A percentile compares a stretch with the other conserved stretches of the same genome.
Conservation (phyloP, 2,797 vertebrate genomes). For the Malacoctenus gilli region DNA sequence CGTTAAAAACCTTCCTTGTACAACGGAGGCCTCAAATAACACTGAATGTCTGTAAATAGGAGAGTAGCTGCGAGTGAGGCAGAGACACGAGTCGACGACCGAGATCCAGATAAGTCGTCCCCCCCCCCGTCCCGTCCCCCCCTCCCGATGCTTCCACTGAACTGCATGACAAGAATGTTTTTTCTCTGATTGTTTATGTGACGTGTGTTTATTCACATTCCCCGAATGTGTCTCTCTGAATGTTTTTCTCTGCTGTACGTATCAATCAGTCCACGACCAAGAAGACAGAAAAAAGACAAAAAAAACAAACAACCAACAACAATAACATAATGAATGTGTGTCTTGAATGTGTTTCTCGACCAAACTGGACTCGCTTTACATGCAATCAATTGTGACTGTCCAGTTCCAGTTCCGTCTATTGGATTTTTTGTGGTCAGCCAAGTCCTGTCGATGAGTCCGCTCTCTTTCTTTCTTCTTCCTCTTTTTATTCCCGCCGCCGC, state of each 20-base stretch:
- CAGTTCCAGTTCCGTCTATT: constrained; percentile 22
- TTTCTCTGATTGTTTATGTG: constrained; percentile 58
- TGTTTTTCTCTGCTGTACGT: constrained; percentile 44
- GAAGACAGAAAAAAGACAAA: constrained; percentile 37
- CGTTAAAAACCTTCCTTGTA: constrained; percentile 60
- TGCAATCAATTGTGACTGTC: constrained; percentile 10
- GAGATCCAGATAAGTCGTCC: constrained; percentile 17
- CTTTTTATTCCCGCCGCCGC: constrained; percentile 1
- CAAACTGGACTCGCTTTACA: constrained; percentile 30
- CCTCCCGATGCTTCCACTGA: constrained; percentile 66
- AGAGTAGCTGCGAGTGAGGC: constrained; percentile 16
- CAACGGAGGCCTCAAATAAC: constrained; percentile 61
- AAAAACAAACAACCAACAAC: constrained; percentile 36
- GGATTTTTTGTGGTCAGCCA: constrained; percentile 39
- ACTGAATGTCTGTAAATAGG: constrained; percentile 57
- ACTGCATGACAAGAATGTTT: constrained; percentile 69
- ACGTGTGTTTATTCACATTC: constrained; percentile 43
- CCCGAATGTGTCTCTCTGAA: constrained; percentile 55
- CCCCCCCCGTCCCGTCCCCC: too few species aligned
- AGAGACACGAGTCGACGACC: background rate
- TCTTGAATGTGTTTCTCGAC: constrained; percentile 58
- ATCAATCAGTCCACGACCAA: constrained; percentile 34
- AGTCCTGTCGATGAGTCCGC: constrained; percentile 7
- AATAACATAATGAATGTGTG: constrained; percentile 49
- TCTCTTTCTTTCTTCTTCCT: background rate